Conservation (phyloP, 2,797 vertebrate genomes). For the Arnoldichthys spilopterus region DNA sequence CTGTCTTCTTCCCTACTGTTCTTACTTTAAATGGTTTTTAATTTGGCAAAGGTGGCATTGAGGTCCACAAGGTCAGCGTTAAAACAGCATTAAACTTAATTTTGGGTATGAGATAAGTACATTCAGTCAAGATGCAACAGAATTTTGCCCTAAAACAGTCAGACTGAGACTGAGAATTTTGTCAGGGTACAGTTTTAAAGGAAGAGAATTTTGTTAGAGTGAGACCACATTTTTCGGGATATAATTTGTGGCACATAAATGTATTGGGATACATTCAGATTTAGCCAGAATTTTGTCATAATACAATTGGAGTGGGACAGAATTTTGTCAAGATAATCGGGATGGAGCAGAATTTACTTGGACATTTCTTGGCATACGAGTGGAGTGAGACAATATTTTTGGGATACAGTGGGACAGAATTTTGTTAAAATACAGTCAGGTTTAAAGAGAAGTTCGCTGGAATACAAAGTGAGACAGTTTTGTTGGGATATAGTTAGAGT, state of each 20-base stretch:
- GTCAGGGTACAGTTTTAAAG: not conserved
- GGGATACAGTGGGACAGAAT: not conserved
- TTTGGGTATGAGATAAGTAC: not conserved
- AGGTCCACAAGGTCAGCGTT: no score
- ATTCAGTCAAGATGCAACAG: no score
- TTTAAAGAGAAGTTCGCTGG: no score
- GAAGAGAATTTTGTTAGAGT: not conserved
- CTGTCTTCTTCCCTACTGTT: not conserved
- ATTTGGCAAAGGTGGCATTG: no score
- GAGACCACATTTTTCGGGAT: no score
- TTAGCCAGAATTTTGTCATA: not conserved
- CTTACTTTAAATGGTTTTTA: not conserved
- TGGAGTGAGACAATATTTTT: not conserved
- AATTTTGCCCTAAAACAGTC: no score
- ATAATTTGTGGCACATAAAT: no score
- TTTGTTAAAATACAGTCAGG: not conserved
- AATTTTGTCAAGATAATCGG: not conserved
- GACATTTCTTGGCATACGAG: not conserved
- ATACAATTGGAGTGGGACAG: not conserved
- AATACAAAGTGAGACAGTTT: no score
- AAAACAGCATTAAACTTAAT: not conserved
- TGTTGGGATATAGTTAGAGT: no score
- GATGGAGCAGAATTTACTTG: not conserved
- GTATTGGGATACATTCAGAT: not conserved
- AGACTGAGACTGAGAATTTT: not conserved